Percentiles rank a stretch among this genome's conserved stretches.
Conservation (phyloP, 2,888 invertebrate species). For the Eupeodes luniger region DNA sequence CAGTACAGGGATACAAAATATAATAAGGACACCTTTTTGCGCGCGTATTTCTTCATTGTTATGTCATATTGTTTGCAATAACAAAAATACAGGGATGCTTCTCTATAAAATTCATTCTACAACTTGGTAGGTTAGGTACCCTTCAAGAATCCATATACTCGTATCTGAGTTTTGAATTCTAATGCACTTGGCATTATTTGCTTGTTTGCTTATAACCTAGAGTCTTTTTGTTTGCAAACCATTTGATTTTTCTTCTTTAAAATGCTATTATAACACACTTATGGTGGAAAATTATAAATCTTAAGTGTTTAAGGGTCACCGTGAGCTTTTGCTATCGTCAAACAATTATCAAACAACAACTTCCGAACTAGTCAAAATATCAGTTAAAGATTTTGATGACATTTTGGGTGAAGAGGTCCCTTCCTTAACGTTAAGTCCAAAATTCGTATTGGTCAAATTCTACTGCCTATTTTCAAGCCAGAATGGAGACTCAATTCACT, state of each 20-base stretch:
- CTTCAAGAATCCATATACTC: constrained; percentile 10
- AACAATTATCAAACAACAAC: too few relatives aligned
- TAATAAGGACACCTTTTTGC: constrained; percentile 55
- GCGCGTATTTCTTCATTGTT: constrained; percentile 38
- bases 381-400: too few relatives aligned
- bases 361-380: too few relatives aligned
- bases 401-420: too few relatives aligned
- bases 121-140: neutral
- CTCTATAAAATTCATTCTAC: neutral
- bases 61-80: constrained; percentile 26
- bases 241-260: neutral
- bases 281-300: constrained; percentile 10
- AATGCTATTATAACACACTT: constrained; percentile 1
- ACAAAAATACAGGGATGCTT: neutral
- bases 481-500: too few relatives aligned
- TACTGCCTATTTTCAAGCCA: too few relatives aligned
- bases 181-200: constrained; percentile 24
- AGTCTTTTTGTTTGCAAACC: constrained; percentile 11
- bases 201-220: constrained; percentile 12
- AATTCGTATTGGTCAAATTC: too few relatives aligned
- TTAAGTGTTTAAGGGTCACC: neutral
- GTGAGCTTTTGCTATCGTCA: neutral
- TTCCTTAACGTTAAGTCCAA: too few relatives aligned
- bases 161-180: neutral
- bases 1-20: neutral